A percentile compares a stretch with the other conserved stretches of the same genome.
These are phyloP conservation scores for Oopsacas minuta DNA, from an alignment of 37 sponge, comb jelly and placozoan species.

Conservation along the genomic window DNA sequence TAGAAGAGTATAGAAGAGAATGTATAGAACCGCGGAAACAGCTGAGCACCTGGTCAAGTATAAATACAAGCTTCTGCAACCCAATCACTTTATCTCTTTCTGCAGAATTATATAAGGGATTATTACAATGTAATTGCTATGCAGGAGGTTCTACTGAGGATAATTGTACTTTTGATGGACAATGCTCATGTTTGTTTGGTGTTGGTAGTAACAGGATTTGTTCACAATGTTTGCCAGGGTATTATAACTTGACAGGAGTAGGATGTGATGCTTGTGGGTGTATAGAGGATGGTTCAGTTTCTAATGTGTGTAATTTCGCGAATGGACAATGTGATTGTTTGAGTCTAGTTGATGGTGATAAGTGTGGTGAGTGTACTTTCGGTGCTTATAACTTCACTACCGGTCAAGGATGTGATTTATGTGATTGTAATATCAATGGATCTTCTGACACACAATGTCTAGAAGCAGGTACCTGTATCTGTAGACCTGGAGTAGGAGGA, in stretches of 20 bases:
- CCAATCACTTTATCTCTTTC: constrained; percentile 7
- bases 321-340: constrained; percentile 4
- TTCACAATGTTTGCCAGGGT: not conserved
- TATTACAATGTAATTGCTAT: not conserved
- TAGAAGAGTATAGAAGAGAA: not conserved
- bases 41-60: not conserved
- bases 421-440: not conserved
- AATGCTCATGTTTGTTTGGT: not conserved
- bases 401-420: not conserved
- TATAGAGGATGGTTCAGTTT: not conserved
- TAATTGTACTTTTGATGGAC: constrained; percentile 1
- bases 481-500: constrained; percentile 55
- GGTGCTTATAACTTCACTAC: not conserved
- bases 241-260: not conserved
- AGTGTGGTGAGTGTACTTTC: not conserved
- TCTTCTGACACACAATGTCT: constrained; percentile 11
- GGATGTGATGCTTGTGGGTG: not conserved
- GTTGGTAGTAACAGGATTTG: not conserved
- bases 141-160: not conserved
- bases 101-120: not conserved
- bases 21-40: constrained; percentile 17
- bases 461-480: constrained; percentile 45
- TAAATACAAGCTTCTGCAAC: not conserved
- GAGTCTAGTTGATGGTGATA: not conserved
- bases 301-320: not conserved